Percentiles rank a stretch among this genome's conserved stretches.
Evolutionary conservation across 2,113 vertebrate species (phyloP).

Genomic region (Chaenogobius annularis): DNA sequence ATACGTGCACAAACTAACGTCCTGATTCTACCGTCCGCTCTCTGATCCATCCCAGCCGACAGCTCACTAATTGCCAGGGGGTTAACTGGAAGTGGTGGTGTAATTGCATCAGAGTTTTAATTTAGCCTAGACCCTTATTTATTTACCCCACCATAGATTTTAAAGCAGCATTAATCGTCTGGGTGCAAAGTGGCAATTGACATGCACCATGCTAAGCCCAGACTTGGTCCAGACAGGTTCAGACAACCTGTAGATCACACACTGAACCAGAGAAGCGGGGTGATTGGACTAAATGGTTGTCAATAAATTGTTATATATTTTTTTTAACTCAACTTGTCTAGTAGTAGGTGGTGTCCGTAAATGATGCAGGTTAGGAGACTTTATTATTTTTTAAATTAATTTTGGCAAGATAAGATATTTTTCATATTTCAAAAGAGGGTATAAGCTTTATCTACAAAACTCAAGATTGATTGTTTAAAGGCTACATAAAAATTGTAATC

Average conservation of each 20-base stretch:
- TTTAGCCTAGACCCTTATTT: conserved; percentile 72
- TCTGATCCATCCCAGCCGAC: conserved; percentile 72
- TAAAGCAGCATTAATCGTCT: conserved; percentile 67
- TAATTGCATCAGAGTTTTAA: conserved; percentile 80
- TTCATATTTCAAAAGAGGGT: no score
- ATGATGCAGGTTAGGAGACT: no score
- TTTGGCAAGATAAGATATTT: no score
- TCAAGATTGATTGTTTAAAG: conserved; percentile 21
- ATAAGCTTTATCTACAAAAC: no score
- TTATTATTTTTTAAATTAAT: no score
- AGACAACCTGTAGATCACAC: conserved; percentile 31
- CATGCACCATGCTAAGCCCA: conserved; percentile 35
- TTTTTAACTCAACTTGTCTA: no score
- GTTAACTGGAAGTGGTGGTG: conserved; percentile 79
- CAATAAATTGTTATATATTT: no score
- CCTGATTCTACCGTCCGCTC: conserved; percentile 19
- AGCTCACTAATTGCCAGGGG: conserved; percentile 76
- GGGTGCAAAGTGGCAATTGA: conserved; percentile 43
- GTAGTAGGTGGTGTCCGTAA: no score
- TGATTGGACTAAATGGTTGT: no score
- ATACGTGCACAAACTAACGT: conserved; percentile 26
- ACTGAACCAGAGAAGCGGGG: neutral
- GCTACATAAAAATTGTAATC: conserved; percentile 27
- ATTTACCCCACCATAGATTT: conserved; percentile 66
- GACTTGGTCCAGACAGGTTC: conserved; percentile 5